Evolutionary conservation across 2,797 vertebrate genomes (phyloP).

Genomic region (Hypotaenidia okinawae): DNA sequence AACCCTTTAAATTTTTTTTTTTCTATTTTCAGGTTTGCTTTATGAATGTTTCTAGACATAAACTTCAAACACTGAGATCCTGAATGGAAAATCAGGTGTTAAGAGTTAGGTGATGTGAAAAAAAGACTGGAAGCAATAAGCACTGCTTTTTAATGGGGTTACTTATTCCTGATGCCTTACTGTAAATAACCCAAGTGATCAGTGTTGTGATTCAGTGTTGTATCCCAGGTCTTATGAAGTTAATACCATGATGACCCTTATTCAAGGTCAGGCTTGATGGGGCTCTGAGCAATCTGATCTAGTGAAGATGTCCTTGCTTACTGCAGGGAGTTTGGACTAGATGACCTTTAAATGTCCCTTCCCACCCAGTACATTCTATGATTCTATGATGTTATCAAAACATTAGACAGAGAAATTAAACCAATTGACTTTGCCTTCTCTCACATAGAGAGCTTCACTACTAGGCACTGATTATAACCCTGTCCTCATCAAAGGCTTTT

Average conservation of each 20-base stretch:
- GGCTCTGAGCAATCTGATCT: no score
- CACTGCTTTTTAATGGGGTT: background rate
- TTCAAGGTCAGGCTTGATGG: no score
- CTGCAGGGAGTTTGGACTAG: no score
- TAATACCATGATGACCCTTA: background rate
- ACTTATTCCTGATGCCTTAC: background rate
- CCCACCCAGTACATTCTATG: no score
- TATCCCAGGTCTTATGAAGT: background rate
- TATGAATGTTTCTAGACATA: background rate
- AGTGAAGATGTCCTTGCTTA: no score
- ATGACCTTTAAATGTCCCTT: no score
- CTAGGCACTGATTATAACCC: background rate
- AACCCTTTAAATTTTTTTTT: background rate
- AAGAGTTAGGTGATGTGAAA: background rate
- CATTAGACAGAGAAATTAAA: background rate
- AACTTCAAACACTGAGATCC: background rate
- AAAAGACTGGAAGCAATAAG: background rate
- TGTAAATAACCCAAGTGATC: background rate
- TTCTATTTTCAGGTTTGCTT: background rate
- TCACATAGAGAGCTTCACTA: background rate
- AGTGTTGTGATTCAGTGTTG: background rate
- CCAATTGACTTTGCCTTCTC: background rate
- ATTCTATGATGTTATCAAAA: background rate
- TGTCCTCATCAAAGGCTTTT: background rate
- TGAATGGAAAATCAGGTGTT: background rate